A percentile compares a stretch with the other conserved stretches of the same genome.
phyloP scores from a whole-genome alignment of 2,888 invertebrate species.

The Aphodius sticticus region DNA sequence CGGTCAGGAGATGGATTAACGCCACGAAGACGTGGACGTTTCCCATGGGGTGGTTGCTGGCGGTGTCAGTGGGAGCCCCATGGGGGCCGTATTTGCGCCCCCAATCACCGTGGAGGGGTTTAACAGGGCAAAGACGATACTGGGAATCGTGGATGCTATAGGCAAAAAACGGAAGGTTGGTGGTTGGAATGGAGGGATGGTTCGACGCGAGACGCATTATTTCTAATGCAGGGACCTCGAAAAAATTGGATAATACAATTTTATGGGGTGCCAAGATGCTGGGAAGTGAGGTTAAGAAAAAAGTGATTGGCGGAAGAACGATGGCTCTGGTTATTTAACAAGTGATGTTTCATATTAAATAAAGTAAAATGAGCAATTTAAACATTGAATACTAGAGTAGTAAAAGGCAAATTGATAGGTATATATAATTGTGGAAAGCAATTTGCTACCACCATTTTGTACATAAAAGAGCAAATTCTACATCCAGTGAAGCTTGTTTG shows the following conservation, averaged over 20 bases:
- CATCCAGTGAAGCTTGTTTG: too few species aligned
- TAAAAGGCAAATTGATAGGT: too few species aligned
- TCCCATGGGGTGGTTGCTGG: too few species aligned
- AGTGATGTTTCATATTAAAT: neutral
- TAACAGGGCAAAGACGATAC: neutral
- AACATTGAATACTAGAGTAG: too few species aligned
- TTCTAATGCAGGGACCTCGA: neutral
- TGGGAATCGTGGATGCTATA: neutral
- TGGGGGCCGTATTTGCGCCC: neutral
- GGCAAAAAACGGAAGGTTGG: neutral
- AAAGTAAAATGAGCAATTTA: too few species aligned
- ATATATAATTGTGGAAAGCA: too few species aligned
- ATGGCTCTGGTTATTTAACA: neutral
- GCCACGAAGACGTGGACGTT: neutral
- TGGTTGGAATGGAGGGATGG: neutral
- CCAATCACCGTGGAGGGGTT: neutral
- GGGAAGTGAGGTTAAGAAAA: neutral
- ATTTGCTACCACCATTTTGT: too few species aligned
- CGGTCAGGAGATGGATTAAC: neutral
- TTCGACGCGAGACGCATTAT: neutral
- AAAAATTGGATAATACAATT: conserved; percentile 4
- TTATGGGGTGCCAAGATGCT: neutral
- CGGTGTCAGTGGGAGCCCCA: neutral
- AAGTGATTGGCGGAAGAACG: neutral
- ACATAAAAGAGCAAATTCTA: too few species aligned